Conservation (phyloP, 1,140 invertebrate genomes). For the Drepana arcuata region DNA sequence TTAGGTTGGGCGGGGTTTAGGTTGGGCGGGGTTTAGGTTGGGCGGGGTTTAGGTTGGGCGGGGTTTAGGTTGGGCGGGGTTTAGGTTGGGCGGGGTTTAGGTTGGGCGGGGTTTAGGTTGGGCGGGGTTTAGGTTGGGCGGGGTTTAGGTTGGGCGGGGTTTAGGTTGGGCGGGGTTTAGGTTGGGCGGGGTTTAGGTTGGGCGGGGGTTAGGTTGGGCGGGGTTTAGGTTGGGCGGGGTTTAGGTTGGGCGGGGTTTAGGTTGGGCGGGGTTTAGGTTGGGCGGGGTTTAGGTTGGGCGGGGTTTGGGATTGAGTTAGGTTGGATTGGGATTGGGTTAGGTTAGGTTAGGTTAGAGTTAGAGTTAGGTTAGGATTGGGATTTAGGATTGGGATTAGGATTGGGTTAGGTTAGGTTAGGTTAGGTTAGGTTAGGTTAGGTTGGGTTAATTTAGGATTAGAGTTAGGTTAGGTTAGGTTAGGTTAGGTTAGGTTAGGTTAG, state of each 20-base stretch:
- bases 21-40: too few relatives aligned
- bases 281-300: slow-evolving; percentile 19
- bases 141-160: too few relatives aligned
- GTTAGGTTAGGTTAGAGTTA: slow-evolving; percentile 10
- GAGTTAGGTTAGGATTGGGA: slow-evolving; percentile 11
- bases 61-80: too few relatives aligned
- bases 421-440: slow-evolving; percentile 5
- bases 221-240: slow-evolving; percentile 11
- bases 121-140: too few relatives aligned
- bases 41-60: too few relatives aligned
- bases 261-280: slow-evolving; percentile 14
- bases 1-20: too few relatives aligned
- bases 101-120: too few relatives aligned
- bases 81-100: too few relatives aligned
- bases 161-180: too few relatives aligned
- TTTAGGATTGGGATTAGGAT: slow-evolving; percentile 1
- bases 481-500: slow-evolving; percentile 17
- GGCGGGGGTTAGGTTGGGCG: slow-evolving; percentile 14
- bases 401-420: slow-evolving; percentile 14
- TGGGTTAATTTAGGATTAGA: background rate
- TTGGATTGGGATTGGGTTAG: slow-evolving; percentile 17
- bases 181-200: too few relatives aligned
- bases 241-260: slow-evolving; percentile 22
- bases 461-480: slow-evolving; percentile 14
- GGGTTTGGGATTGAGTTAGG: slow-evolving; percentile 5